phyloP scores from a whole-genome alignment of 2,113 vertebrate genomes.

The Cyanoramphus novaezelandiae region DNA sequence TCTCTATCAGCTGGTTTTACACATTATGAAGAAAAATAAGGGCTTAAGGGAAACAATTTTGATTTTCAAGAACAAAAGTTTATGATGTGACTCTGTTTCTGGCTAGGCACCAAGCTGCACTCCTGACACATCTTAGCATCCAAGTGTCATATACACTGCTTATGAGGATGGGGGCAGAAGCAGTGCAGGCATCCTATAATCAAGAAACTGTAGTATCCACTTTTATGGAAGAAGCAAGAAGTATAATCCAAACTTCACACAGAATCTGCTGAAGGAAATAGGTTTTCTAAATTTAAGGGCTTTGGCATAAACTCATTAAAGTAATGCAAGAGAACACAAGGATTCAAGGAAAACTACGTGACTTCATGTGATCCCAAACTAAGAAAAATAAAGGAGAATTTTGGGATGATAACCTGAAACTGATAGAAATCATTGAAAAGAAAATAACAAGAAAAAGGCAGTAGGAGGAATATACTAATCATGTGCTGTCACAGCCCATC shows the following conservation, averaged over 20 bases:
- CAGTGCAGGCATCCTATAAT: neutral
- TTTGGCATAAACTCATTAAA: neutral
- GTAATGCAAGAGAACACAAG: neutral
- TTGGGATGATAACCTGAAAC: neutral
- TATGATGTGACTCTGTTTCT: neutral
- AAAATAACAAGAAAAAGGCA: neutral
- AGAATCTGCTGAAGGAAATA: neutral
- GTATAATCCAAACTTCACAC: neutral
- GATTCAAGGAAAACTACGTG: neutral
- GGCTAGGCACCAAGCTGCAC: fast-evolving
- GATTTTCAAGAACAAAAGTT: neutral
- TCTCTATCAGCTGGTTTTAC: neutral
- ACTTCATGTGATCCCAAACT: neutral
- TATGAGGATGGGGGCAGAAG: neutral
- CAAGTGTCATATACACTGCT: neutral
- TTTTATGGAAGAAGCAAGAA: neutral
- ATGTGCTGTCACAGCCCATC: neutral
- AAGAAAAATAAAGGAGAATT: neutral
- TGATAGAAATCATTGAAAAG: neutral
- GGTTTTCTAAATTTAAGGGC: neutral
- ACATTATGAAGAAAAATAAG: neutral
- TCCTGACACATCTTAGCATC: neutral
- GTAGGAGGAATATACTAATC: neutral
- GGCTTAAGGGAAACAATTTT: neutral
- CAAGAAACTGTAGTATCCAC: neutral